Evolutionary conservation across 2,113 vertebrate genomes (phyloP).

Genomic region (Macquaria ambigua): DNA sequence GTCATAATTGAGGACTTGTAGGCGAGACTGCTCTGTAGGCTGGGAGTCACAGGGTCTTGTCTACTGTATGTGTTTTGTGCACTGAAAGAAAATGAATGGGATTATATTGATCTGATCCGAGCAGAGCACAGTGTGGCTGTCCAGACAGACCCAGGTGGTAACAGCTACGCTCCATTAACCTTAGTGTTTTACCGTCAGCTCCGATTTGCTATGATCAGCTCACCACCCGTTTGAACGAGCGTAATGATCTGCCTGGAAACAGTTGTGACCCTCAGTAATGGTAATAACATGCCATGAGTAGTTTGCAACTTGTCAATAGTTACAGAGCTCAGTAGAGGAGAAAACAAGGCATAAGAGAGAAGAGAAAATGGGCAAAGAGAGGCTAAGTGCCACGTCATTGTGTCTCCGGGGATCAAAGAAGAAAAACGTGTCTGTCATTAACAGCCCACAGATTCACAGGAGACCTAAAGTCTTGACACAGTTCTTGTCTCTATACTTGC

Average conservation of each 20-base stretch:
- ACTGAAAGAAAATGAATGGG: slow-evolving; percentile 44
- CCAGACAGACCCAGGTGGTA: slow-evolving; percentile 58
- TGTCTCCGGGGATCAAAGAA: neutral
- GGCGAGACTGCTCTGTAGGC: slow-evolving; percentile 45
- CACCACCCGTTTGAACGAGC: neutral
- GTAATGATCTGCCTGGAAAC: slow-evolving; percentile 43
- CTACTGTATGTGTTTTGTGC: slow-evolving; percentile 37
- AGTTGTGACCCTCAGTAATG: slow-evolving; percentile 30
- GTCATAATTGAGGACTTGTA: slow-evolving; percentile 47
- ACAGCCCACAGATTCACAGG: neutral
- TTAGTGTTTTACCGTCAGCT: slow-evolving; percentile 39
- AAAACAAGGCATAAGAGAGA: neutral
- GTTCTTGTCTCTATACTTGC: neutral
- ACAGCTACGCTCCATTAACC: slow-evolving; percentile 42
- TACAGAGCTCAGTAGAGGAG: slow-evolving; percentile 30
- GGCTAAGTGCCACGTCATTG: neutral
- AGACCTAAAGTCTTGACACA: neutral
- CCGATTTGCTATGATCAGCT: slow-evolving; percentile 32
- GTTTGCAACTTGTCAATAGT: slow-evolving; percentile 39
- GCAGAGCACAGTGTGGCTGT: slow-evolving; percentile 2
- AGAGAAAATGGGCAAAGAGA: neutral
- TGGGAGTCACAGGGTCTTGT: slow-evolving; percentile 52
- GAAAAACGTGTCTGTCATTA: neutral
- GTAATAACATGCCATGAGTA: slow-evolving; percentile 48
- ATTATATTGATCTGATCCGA: slow-evolving; percentile 64